Conservation (phyloP, 2,797 vertebrate genomes). For the Trachurus trachurus region DNA sequence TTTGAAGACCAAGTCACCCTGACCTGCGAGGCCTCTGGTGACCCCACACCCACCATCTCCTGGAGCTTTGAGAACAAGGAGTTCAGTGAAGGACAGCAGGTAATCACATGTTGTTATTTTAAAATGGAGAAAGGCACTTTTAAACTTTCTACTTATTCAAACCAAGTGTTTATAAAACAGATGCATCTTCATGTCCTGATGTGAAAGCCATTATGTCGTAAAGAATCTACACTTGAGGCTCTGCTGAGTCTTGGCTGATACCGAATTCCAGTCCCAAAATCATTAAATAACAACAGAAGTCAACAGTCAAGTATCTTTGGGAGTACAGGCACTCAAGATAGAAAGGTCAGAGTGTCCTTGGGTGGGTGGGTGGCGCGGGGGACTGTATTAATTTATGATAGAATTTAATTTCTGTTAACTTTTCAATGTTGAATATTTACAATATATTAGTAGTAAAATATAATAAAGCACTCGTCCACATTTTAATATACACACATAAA, state of each 20-base stretch:
- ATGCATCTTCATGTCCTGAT: background rate
- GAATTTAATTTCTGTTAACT: background rate
- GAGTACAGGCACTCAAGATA: background rate
- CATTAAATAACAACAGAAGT: background rate
- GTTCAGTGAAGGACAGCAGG: slow-evolving; percentile 97
- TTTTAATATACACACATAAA: background rate
- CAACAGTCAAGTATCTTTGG: background rate
- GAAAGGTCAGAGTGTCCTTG: background rate
- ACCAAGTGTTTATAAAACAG: background rate
- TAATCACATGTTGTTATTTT: slow-evolving; percentile 62
- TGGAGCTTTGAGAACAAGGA: slow-evolving; percentile 93
- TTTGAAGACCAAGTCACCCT: slow-evolving; percentile 94
- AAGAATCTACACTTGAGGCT: background rate
- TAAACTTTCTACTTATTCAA: background rate
- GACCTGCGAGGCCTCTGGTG: slow-evolving; percentile 96
- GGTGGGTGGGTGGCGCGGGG: too few species aligned
- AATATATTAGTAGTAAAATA: background rate
- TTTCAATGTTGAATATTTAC: background rate
- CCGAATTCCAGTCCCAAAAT: background rate
- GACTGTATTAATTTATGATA: background rate
- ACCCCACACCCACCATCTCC: slow-evolving; percentile 95
- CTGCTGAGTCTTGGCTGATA: background rate
- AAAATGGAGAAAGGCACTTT: background rate
- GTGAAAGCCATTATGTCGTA: background rate
- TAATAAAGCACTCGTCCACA: background rate